Evolutionary conservation across 2,888 invertebrate genomes (phyloP).

Genomic region (Junonia oenone): DNA sequence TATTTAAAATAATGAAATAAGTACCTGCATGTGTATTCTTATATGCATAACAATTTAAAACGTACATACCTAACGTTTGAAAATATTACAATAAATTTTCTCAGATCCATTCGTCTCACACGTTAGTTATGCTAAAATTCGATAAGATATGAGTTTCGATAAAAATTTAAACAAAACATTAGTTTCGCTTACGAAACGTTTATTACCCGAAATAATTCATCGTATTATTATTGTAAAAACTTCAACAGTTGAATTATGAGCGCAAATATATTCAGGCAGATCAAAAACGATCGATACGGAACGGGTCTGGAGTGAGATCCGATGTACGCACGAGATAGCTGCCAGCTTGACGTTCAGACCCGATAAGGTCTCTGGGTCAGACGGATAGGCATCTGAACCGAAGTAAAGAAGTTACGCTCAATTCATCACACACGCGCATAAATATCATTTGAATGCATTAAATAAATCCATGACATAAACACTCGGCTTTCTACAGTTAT

Average conservation of each 20-base stretch:
- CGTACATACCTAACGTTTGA: too few relatives aligned
- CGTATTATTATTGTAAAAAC: background rate
- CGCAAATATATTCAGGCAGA: background rate
- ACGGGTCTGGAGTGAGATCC: background rate
- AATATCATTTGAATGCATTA: background rate
- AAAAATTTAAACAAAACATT: background rate
- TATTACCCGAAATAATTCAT: background rate
- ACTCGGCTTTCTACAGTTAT: slow-evolving; percentile 26
- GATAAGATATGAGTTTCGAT: background rate
- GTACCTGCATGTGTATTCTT: too few relatives aligned
- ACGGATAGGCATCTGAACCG: background rate
- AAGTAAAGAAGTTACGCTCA: background rate
- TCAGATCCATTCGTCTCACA: background rate
- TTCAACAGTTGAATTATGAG: background rate
- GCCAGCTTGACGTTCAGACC: background rate
- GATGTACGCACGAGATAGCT: background rate
- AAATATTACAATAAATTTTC: too few relatives aligned
- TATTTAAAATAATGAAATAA: too few relatives aligned
- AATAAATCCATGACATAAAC: slow-evolving; percentile 8
- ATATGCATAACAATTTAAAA: too few relatives aligned
- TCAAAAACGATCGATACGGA: background rate
- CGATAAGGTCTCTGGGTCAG: background rate
- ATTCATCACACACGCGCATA: slow-evolving; percentile 5
- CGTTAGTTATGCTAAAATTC: background rate
- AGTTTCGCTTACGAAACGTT: background rate